Evolutionary conservation across 2,797 vertebrate genomes (phyloP).

Genomic region (Zonotrichia albicollis): DNA sequence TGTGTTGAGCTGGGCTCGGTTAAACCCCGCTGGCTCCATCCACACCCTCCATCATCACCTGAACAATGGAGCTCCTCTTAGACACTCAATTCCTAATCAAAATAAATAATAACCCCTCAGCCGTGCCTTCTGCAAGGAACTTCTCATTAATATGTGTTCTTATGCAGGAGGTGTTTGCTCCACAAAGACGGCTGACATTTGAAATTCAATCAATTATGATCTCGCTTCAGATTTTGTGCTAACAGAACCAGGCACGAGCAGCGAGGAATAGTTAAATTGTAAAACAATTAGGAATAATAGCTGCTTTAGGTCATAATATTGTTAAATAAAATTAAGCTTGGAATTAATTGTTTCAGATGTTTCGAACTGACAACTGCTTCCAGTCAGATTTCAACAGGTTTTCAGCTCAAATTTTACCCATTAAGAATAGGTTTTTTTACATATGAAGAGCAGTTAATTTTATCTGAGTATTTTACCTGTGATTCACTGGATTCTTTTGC

Average conservation of each 20-base stretch:
- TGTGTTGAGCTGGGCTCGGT: not conserved
- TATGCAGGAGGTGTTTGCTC: not conserved
- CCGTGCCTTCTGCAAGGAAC: not conserved
- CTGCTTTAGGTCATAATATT: slow-evolving; percentile 15
- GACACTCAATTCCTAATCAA: not conserved
- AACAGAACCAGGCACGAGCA: not conserved
- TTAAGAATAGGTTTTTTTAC: not conserved
- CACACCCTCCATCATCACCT: not conserved
- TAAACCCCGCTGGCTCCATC: not conserved
- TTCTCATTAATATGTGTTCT: not conserved
- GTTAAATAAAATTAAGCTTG: slow-evolving; percentile 15
- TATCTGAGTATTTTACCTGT: not conserved
- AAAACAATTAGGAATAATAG: slow-evolving; percentile 5
- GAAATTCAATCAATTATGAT: slow-evolving; percentile 3
- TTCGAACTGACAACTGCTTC: not conserved
- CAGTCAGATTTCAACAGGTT: not conserved
- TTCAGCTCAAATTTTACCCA: not conserved
- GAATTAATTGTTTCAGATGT: not conserved
- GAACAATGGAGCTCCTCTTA: not conserved
- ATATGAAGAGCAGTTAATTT: not conserved
- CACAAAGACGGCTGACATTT: slow-evolving; percentile 9
- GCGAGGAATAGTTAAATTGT: not conserved
- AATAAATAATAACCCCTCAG: not conserved
- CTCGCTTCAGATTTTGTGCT: not conserved
- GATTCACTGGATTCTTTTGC: not conserved